Evolutionary conservation across 2,113 vertebrate species (phyloP).

Genomic region (Spermophilus dauricus): DNA sequence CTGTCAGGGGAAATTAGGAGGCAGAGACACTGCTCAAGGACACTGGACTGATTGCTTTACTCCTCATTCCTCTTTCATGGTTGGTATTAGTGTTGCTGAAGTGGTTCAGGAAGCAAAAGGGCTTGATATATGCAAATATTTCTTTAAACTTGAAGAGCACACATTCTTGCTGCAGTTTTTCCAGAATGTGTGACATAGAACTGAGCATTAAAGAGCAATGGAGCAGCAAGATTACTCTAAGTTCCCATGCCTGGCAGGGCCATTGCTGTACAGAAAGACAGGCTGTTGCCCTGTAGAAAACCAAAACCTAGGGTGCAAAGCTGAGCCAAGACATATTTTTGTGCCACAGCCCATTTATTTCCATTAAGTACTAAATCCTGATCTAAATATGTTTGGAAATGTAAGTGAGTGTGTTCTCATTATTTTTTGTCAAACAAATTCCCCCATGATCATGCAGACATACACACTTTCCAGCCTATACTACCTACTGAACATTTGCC

Average conservation of each 20-base stretch:
- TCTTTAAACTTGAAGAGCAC: not conserved
- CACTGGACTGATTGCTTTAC: not conserved
- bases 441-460: not conserved
- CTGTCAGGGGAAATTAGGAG: not conserved
- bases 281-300: not conserved
- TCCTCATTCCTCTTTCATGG: not conserved
- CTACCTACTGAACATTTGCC: rapidly evolving
- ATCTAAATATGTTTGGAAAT: not conserved
- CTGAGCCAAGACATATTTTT: not conserved
- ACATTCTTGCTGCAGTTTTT: not conserved
- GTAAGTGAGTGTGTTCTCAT: not conserved
- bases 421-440: not conserved
- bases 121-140: not conserved
- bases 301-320: not conserved
- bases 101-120: not conserved
- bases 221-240: rapidly evolving
- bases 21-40: not conserved
- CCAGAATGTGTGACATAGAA: not conserved
- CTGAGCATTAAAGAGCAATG: not conserved
- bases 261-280: not conserved
- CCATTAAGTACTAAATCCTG: not conserved
- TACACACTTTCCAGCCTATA: not conserved
- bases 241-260: not conserved
- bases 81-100: not conserved
- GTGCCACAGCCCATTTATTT: not conserved